Base-by-base conservation (phyloP, 1,140 invertebrate species). In the Drosophila micromelanica region DNA sequence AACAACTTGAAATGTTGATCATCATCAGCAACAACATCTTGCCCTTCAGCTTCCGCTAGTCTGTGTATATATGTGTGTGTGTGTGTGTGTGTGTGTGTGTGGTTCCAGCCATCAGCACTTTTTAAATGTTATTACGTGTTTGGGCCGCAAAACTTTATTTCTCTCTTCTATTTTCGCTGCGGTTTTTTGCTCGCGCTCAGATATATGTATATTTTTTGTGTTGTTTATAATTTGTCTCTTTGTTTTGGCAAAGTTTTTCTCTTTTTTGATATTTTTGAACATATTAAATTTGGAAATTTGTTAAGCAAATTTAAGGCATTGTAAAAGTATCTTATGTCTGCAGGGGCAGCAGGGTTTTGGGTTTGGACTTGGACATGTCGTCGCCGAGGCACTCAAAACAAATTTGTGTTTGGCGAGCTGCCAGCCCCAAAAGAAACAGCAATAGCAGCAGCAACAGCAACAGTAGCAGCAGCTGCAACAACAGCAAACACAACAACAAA, bases 381-480 rank as follows among this genome's bases (percentile, higher is more conserved):
- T 86, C 78, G 71, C 82, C 70, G 60, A 63, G 76, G 75, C 82
- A 87, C 82, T 86, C 82, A 81, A 78, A 78, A 87, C 78, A 70
- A 81, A 81, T 81, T 86, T 73, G 73, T 73, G 69, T 49, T 79
- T 86, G 82, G 82, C 82, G 73, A 69, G 38, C 51, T 71, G 81
- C 81, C 81, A 86, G 62, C 74, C 73, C 49, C 64, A 67, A 87
- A 70, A 73, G 63, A 79, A 78, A 77, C 63, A 61, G 62, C 81
- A 63, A 11, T 15, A 38, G 37, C 20, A 57, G 23, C 38, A 57
- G 32, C 52, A 57, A 15, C 52, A 37, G 43, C 35, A 43, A 23
- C 35, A 43, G 27, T 43, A 71, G 35, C 42, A 46, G 32, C 60
- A 48, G 63, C 63, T 73, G 67, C 52, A 86, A 64, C 64, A 67